phyloP scores from a whole-genome alignment of 1,140 invertebrate genomes.

The Drosophila insularis region DNA sequence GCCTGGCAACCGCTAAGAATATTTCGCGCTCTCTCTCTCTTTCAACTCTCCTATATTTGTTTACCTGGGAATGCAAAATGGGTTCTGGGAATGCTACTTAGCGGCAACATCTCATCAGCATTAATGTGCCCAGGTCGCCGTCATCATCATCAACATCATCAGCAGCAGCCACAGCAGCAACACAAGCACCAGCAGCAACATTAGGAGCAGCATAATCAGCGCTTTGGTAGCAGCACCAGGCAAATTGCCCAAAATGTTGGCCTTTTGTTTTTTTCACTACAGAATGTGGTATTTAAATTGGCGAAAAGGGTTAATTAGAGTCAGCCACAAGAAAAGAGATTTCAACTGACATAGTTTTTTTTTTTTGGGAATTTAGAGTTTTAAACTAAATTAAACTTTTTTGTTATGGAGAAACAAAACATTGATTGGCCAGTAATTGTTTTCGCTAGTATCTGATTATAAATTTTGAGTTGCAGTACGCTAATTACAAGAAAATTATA shows the following conservation, averaged over 20 bases:
- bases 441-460: no score
- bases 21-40: conserved; percentile 20
- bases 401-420: no score
- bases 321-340: background rate
- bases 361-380: conserved; percentile 3
- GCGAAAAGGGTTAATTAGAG: conserved; percentile 37
- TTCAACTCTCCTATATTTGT: conserved; percentile 47
- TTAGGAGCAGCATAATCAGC: conserved; percentile 58
- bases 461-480: no score
- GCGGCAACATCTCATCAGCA: conserved; percentile 74
- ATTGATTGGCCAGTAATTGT: no score
- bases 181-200: conserved; percentile 58
- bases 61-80: conserved; percentile 53
- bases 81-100: conserved; percentile 71
- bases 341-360: conserved; percentile 14
- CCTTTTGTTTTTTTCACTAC: conserved; percentile 24
- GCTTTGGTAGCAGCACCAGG: conserved; percentile 53
- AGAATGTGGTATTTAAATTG: conserved; percentile 48
- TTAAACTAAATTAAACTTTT: background rate
- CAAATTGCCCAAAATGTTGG: conserved; percentile 51
- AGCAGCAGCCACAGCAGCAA: conserved; percentile 47
- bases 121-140: conserved; percentile 72
- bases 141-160: conserved; percentile 29
- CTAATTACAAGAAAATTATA: no score
- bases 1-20: conserved; percentile 65